Conservation (phyloP, 1,140 invertebrate genomes). For the Bilobella aurantiaca region DNA sequence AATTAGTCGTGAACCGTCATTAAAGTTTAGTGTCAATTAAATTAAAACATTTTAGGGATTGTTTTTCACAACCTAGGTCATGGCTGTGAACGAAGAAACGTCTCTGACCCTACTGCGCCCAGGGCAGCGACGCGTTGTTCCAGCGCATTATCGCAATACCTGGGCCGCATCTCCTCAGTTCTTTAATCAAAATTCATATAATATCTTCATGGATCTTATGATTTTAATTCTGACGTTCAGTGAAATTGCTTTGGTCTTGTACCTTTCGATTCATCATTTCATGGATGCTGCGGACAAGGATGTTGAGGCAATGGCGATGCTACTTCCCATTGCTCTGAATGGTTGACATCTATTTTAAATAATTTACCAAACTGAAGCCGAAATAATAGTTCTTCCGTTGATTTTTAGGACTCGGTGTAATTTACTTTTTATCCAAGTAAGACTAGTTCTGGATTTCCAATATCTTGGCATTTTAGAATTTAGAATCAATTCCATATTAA, state of each 20-base stretch:
- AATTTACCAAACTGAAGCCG: too few relatives aligned
- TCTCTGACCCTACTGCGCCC: background rate
- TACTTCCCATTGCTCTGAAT: conserved; percentile 22
- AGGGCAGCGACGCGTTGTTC: background rate
- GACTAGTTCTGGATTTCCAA: background rate
- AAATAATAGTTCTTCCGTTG: too few relatives aligned
- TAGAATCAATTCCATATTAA: background rate
- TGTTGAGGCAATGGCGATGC: conserved; percentile 27
- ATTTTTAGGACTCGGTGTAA: too few relatives aligned
- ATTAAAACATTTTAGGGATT: too few relatives aligned
- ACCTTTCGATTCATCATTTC: conserved; percentile 22
- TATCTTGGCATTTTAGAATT: background rate
- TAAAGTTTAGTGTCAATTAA: too few relatives aligned
- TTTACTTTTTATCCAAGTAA: conserved; percentile 25
- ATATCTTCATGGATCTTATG: conserved; percentile 17
- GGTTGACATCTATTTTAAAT: too few relatives aligned
- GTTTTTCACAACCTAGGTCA: too few relatives aligned
- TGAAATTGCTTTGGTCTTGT: conserved; percentile 28
- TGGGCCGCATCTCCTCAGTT: background rate
- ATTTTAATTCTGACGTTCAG: conserved; percentile 16
- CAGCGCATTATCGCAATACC: background rate
- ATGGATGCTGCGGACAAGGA: background rate
- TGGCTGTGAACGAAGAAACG: background rate
- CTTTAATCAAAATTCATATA: background rate
- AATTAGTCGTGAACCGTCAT: too few relatives aligned